Base-by-base conservation (phyloP, 2,888 invertebrate species). In the Branchipolynoe longqiensis region DNA sequence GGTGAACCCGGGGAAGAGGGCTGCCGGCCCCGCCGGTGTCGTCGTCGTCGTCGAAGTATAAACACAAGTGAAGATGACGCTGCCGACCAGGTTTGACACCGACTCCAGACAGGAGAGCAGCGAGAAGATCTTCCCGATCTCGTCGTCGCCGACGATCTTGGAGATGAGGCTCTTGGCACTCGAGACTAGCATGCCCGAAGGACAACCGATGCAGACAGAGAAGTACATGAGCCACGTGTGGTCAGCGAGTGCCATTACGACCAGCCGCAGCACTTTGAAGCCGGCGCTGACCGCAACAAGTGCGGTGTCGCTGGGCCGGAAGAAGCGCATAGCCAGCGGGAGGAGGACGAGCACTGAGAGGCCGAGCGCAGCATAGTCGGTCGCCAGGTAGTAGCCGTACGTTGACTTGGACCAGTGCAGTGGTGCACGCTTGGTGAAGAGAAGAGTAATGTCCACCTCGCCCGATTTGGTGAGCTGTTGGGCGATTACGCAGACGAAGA, bases 361-460 rank as follows among this genome's bases (percentile, higher is more conserved):
- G 0, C 93, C 93, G 91, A 93, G 92, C 18, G 91, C 90, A 0
- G 92, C 93, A 87, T 93, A 93, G 88, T 93, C 93, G 1, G 91
- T 86, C 1, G 93, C 92, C 78, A 93, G 86, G 3, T 93, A 89
- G 85, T 93, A 93, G 8, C 93, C 93, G 85, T 93, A 93, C 69
- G 87, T 36, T 0, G 92, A 90, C 83, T 91, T 89, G 6, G 88
- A 87, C 93, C 93, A 93, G 87, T 88, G 89, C 8, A 93, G 87
- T 0, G 93, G 93, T n/a, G 89, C 85, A 36, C 90, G 89, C 84
- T 91, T 89, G 0, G 93, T 92, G 87, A 91, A 92, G 33, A 93
- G 88, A 40, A 93, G 89, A 0, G 92, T 93, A 4, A 92, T 90
- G 86, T 93, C 93, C 82, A 91, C 90, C 85, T 93, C 93, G 0